A percentile compares a stretch with the other conserved stretches of the same genome.
Evolutionary conservation across 92 coral and sea anemone genomes (phyloP).

Genomic region (Scolanthus callimorphus): DNA sequence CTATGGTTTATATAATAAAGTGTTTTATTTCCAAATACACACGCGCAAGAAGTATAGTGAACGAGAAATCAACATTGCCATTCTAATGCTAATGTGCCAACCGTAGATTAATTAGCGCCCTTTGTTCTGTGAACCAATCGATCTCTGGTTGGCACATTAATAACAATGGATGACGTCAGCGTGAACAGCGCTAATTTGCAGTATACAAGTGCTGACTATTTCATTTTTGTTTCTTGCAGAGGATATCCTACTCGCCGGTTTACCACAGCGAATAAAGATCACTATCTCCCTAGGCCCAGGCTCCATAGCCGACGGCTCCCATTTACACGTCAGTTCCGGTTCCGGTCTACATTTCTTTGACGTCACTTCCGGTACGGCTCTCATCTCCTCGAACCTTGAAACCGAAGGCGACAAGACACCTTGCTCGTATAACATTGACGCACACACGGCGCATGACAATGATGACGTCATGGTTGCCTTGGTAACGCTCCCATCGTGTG

Average conservation of each 20-base stretch:
- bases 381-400: slow-evolving; percentile 68
- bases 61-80: too few relatives aligned
- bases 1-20: too few relatives aligned
- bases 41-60: too few relatives aligned
- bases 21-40: too few relatives aligned
- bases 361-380: slow-evolving; percentile 54
- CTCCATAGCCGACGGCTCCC: slow-evolving; percentile 73
- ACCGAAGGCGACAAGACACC: slow-evolving; percentile 38
- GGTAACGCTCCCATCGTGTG: slow-evolving; percentile 70
- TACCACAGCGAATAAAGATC: slow-evolving; percentile 57
- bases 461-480: slow-evolving; percentile 54
- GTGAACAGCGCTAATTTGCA: too few relatives aligned
- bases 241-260: slow-evolving; percentile 65
- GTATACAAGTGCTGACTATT: too few relatives aligned
- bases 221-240: slow-evolving; percentile 48
- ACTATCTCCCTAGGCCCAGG: slow-evolving; percentile 88
- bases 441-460: slow-evolving; percentile 41
- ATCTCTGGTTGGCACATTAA: too few relatives aligned
- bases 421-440: not conserved
- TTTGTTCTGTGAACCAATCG: too few relatives aligned
- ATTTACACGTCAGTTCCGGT: slow-evolving; percentile 64
- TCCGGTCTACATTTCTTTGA: slow-evolving; percentile 64
- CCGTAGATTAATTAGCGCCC: too few relatives aligned
- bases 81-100: too few relatives aligned
- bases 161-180: too few relatives aligned